phyloP scores from a whole-genome alignment of 2,797 vertebrate species.

The Darevskia mixta region DNA sequence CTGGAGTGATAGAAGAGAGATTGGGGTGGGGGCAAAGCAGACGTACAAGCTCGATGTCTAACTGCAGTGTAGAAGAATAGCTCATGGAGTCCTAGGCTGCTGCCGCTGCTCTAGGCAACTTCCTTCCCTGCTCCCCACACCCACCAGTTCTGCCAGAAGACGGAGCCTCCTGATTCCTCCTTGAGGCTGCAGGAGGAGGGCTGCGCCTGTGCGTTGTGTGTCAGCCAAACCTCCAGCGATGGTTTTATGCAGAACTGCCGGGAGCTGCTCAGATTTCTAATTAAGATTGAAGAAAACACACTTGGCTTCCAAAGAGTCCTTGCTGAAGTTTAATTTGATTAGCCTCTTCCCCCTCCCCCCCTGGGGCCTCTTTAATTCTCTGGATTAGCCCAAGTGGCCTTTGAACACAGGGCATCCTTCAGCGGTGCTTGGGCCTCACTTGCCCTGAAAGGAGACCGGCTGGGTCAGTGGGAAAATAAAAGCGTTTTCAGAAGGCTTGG shows the following conservation, averaged over 20 bases:
- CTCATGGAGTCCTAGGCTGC: too few relatives aligned
- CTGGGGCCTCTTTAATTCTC: constrained; percentile 46
- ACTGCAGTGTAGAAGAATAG: not conserved
- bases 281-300: constrained; percentile 82
- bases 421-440: not conserved
- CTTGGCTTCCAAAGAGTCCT: constrained; percentile 70
- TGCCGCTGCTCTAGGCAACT: too few relatives aligned
- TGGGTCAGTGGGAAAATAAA: not conserved
- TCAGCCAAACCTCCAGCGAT: constrained; percentile 67
- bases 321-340: constrained; percentile 79
- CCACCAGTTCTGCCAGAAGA: accelerated
- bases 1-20: not conserved
- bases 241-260: constrained; percentile 73
- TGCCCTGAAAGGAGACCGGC: not conserved
- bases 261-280: constrained; percentile 82
- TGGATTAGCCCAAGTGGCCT: constrained; percentile 37
- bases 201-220: not conserved
- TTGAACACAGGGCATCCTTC: constrained; percentile 11
- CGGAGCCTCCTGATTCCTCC: constrained; percentile 16
- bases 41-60: not conserved
- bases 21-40: not conserved
- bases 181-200: constrained; percentile 49
- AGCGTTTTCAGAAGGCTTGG: not conserved
- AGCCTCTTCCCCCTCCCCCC: constrained; percentile 64
- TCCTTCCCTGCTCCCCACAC: accelerated